These are phyloP conservation scores for Nasonovia ribisnigri DNA, from an alignment of 2,888 invertebrate genomes.

Conservation along the genomic window DNA sequence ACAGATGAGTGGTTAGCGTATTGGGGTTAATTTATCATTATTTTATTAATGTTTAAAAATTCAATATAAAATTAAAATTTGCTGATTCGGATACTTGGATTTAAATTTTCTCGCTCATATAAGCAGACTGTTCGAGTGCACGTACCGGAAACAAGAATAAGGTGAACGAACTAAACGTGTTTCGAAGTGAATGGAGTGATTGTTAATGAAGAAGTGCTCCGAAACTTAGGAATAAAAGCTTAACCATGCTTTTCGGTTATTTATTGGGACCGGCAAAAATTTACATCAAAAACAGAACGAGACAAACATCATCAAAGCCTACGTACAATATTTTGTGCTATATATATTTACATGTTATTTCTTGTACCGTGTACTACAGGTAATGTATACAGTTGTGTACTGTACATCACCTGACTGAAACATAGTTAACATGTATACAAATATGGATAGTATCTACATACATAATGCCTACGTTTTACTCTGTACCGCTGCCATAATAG, in stretches of 20 bases:
- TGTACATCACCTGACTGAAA: neutral
- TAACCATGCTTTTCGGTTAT: neutral
- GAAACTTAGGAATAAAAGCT: neutral
- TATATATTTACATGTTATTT: conserved; percentile 7
- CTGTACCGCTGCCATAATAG: conserved; percentile 16
- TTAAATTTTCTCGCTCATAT: neutral
- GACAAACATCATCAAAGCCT: neutral
- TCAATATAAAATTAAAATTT: neutral
- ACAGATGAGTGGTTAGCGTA: neutral
- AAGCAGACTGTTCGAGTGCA: neutral
- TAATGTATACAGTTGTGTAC: neutral
- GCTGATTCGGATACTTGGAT: neutral
- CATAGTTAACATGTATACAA: neutral
- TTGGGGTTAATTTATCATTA: neutral
- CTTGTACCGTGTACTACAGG: neutral
- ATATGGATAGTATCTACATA: neutral
- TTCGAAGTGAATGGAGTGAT: conserved; percentile 46
- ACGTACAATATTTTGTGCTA: neutral
- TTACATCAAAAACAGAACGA: neutral
- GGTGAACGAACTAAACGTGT: conserved; percentile 60
- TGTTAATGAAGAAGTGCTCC: conserved; percentile 24
- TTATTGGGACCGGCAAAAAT: neutral
- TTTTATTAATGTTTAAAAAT: neutral
- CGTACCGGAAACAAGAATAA: conserved; percentile 58
- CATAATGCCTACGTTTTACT: neutral